A percentile compares a stretch with the other conserved stretches of the same genome.
Conservation (phyloP, 1,140 invertebrate genomes). For the Papilio glaucus region DNA sequence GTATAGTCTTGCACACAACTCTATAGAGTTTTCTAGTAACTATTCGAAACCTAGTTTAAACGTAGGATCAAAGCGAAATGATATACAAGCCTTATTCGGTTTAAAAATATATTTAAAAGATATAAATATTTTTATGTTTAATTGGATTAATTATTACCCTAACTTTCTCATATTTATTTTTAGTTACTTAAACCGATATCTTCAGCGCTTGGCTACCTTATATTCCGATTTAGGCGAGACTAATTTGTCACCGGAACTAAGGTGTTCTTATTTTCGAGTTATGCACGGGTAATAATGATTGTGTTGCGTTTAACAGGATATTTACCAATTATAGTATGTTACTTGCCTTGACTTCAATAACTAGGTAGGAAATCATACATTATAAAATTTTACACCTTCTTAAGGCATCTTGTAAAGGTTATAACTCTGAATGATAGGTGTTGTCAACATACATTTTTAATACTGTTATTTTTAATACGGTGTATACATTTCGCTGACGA, state of each 20-base stretch:
- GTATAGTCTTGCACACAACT: not conserved
- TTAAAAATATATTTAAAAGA: too few relatives aligned
- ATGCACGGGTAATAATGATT: not conserved
- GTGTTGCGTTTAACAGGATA: not conserved
- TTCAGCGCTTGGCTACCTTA: not conserved
- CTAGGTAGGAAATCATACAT: not conserved
- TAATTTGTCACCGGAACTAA: not conserved
- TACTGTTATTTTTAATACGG: too few relatives aligned
- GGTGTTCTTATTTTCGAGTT: not conserved
- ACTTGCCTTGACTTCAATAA: slow-evolving; percentile 3
- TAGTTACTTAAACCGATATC: not conserved
- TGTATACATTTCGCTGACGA: too few relatives aligned
- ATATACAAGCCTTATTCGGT: too few relatives aligned
- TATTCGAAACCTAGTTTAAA: too few relatives aligned
- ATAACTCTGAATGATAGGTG: too few relatives aligned
- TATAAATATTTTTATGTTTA: too few relatives aligned
- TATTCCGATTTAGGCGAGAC: not conserved
- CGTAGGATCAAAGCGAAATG: too few relatives aligned
- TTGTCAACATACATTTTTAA: too few relatives aligned
- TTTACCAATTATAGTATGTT: not conserved
- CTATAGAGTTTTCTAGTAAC: not conserved
- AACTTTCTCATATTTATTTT: too few relatives aligned
- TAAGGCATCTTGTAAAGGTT: not conserved
- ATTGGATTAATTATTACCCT: too few relatives aligned
- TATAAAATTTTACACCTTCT: not conserved